Evolutionary conservation across 2,888 invertebrate genomes (phyloP).

Genomic region (Heliconius sara): DNA sequence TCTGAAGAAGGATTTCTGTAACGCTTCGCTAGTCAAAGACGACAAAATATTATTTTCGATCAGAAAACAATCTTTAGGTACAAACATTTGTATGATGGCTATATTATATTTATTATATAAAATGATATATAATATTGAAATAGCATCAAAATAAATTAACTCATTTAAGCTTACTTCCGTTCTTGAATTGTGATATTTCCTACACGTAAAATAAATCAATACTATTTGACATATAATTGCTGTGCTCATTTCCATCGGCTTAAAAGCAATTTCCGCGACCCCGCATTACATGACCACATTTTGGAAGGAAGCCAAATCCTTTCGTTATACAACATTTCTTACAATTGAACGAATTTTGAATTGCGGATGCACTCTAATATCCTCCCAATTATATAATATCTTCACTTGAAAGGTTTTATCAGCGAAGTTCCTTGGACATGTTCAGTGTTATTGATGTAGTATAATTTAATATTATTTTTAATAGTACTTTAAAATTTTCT

Average conservation of each 20-base stretch:
- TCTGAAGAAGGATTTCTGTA: neutral
- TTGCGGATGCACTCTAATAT: constrained; percentile 21
- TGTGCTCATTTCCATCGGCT: neutral
- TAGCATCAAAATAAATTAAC: neutral
- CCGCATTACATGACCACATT: constrained; percentile 30
- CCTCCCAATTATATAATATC: neutral
- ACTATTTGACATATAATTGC: neutral
- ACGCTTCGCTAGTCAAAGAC: neutral
- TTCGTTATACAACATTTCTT: constrained; percentile 30
- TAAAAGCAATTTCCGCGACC: constrained; percentile 23
- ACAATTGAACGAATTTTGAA: constrained; percentile 25
- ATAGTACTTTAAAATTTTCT: too few species aligned
- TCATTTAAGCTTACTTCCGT: neutral
- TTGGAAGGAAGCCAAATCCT: constrained; percentile 34
- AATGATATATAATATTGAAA: neutral
- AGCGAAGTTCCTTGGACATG: neutral
- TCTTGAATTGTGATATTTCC: neutral
- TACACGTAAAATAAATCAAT: neutral
- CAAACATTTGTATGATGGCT: neutral
- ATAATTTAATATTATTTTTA: too few species aligned
- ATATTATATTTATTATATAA: neutral
- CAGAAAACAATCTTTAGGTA: neutral
- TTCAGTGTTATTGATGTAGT: too few species aligned
- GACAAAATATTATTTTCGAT: neutral
- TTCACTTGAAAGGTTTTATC: neutral